phyloP scores from a whole-genome alignment of 2,888 invertebrate genomes.

The Lucinisca nassula region DNA sequence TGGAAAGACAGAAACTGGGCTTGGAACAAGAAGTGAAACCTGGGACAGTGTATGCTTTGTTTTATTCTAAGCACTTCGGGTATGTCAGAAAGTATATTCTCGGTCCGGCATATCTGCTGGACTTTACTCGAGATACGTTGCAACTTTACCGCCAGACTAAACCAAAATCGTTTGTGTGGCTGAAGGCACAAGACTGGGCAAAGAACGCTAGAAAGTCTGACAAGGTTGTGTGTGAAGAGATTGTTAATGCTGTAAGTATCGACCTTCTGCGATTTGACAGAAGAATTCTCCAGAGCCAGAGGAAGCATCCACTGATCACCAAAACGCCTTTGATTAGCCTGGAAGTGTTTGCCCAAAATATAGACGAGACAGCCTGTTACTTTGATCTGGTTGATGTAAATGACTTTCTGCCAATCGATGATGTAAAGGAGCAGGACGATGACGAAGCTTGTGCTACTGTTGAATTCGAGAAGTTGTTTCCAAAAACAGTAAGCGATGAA shows the following conservation, averaged over 20 bases:
- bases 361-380: slow-evolving; percentile 18
- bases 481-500: background rate
- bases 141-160: slow-evolving; percentile 55
- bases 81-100: slow-evolving; percentile 47
- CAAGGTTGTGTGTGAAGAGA: slow-evolving; percentile 45
- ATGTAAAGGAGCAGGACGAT: slow-evolving; percentile 34
- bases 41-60: slow-evolving; percentile 46
- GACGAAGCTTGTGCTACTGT: background rate
- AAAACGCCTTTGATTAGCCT: slow-evolving; percentile 47
- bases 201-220: slow-evolving; percentile 11
- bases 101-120: slow-evolving; percentile 50
- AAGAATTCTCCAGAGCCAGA: slow-evolving; percentile 25
- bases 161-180: slow-evolving; percentile 50
- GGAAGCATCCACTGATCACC: slow-evolving; percentile 57
- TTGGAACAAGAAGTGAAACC: slow-evolving; percentile 40
- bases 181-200: slow-evolving; percentile 44
- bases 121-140: slow-evolving; percentile 55
- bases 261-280: slow-evolving; percentile 55
- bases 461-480: slow-evolving; percentile 18
- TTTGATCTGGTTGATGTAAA: slow-evolving; percentile 56
- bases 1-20: slow-evolving; percentile 18
- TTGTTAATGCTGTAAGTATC: slow-evolving; percentile 48
- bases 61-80: slow-evolving; percentile 59
- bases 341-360: slow-evolving; percentile 53
- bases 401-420: slow-evolving; percentile 25